Evolutionary conservation across 2,113 vertebrate species (phyloP).

Genomic region (Grammomys surdaster): DNA sequence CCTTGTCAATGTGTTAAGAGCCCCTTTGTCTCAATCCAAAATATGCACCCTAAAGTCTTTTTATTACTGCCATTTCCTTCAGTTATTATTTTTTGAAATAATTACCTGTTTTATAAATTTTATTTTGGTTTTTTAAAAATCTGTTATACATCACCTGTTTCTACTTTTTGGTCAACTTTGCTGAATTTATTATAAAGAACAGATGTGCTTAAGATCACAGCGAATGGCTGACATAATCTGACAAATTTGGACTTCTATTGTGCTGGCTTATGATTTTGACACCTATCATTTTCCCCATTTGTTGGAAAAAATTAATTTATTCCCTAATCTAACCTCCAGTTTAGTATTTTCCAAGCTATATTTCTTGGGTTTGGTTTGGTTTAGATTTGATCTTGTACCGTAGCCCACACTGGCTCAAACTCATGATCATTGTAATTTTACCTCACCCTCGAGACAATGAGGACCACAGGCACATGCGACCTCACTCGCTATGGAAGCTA

Average conservation of each 20-base stretch:
- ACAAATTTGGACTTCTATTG: constrained; percentile 28
- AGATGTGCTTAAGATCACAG: background rate
- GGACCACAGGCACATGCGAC: too few relatives aligned
- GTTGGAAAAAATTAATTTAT: constrained; percentile 38
- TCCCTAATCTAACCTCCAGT: background rate
- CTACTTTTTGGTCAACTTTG: constrained; percentile 41
- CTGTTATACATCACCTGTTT: background rate
- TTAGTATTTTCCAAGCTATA: constrained; percentile 30
- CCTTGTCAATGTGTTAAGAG: background rate
- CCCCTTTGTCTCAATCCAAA: background rate
- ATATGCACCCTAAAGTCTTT: background rate
- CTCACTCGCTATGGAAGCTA: background rate
- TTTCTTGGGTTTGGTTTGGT: background rate
- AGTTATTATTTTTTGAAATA: background rate
- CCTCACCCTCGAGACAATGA: background rate
- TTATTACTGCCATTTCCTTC: background rate
- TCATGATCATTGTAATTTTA: background rate
- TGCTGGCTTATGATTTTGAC: constrained; percentile 19
- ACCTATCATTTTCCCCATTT: background rate
- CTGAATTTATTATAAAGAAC: constrained; percentile 3
- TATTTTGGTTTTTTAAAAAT: background rate
- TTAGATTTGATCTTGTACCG: background rate
- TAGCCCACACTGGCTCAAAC: background rate
- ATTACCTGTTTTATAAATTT: background rate
- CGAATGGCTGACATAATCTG: background rate